Conservation (phyloP, 2,797 vertebrate species). For the Coccyzus lansbergi region DNA sequence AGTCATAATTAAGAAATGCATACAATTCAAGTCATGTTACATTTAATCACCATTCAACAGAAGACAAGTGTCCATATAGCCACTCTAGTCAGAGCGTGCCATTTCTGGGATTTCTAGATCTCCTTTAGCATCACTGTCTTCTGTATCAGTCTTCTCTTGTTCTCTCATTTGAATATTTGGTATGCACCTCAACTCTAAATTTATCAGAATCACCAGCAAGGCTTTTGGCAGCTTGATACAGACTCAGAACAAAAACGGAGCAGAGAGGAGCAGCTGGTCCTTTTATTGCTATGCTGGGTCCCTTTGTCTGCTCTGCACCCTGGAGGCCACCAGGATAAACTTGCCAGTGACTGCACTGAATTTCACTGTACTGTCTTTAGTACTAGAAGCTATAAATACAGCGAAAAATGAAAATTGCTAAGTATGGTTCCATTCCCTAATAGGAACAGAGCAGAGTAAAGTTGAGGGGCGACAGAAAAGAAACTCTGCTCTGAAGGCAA, state of each 20-base stretch:
- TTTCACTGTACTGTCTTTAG: not conserved
- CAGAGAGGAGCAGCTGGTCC: constrained; percentile 50
- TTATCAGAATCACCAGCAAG: constrained; percentile 44
- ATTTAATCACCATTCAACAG: not conserved
- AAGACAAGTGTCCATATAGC: not conserved
- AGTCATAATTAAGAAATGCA: not conserved
- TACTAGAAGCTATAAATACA: not conserved
- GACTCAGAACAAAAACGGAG: constrained; percentile 33
- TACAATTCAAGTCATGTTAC: not conserved
- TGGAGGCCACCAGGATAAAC: constrained; percentile 47
- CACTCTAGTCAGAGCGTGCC: not conserved
- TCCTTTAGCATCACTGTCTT: not conserved
- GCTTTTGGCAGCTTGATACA: constrained; percentile 38
- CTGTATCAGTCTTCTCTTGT: constrained; percentile 5
- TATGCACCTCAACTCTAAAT: constrained; percentile 30
- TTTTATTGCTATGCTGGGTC: constrained; percentile 32
- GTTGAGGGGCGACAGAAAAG: not conserved
- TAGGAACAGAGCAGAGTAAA: not conserved
- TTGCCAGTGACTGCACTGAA: not conserved
- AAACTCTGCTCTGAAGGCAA: not conserved
- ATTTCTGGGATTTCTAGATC: constrained; percentile 13
- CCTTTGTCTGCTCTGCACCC: constrained; percentile 60
- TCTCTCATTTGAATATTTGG: constrained; percentile 31
- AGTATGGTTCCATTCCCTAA: not conserved
- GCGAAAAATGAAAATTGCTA: not conserved